These are phyloP conservation scores for Zoroaster sp. DNA, from an alignment of 53 echinoderm and acorn worm species.

Conservation along the genomic window DNA sequence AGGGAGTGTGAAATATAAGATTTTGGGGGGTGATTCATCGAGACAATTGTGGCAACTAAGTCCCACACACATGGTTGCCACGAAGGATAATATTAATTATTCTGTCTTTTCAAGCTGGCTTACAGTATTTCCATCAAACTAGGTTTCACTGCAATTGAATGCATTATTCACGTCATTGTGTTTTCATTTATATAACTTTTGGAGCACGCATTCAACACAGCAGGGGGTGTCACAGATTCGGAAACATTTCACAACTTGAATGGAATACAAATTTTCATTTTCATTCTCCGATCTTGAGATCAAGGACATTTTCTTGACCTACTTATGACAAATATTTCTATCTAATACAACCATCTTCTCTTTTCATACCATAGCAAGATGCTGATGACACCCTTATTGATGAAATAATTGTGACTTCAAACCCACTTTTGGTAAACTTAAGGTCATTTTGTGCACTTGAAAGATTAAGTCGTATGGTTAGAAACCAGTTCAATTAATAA, in stretches of 20 bases:
- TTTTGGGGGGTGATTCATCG: neutral
- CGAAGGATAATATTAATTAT: neutral
- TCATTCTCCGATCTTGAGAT: too few species aligned
- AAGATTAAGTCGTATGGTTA: too few species aligned
- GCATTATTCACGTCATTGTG: neutral
- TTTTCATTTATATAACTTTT: neutral
- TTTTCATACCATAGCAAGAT: too few species aligned
- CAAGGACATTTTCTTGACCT: too few species aligned
- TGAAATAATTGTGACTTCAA: too few species aligned
- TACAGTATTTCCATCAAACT: neutral
- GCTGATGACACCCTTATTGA: too few species aligned
- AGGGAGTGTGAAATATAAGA: slow-evolving; percentile 24
- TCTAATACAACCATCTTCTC: too few species aligned
- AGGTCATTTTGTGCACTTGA: too few species aligned
- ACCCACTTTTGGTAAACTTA: too few species aligned
- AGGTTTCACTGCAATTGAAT: slow-evolving; percentile 2
- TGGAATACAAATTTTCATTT: too few species aligned
- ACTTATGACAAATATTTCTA: too few species aligned
- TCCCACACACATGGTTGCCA: neutral
- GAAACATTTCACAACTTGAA: neutral
- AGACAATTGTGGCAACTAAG: neutral
- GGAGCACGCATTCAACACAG: neutral
- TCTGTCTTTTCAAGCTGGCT: slow-evolving; percentile 7
- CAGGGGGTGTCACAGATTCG: neutral
- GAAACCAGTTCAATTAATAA: too few species aligned